Base-by-base conservation (phyloP, 2,888 invertebrate genomes). In the Thereva nobilitata region DNA sequence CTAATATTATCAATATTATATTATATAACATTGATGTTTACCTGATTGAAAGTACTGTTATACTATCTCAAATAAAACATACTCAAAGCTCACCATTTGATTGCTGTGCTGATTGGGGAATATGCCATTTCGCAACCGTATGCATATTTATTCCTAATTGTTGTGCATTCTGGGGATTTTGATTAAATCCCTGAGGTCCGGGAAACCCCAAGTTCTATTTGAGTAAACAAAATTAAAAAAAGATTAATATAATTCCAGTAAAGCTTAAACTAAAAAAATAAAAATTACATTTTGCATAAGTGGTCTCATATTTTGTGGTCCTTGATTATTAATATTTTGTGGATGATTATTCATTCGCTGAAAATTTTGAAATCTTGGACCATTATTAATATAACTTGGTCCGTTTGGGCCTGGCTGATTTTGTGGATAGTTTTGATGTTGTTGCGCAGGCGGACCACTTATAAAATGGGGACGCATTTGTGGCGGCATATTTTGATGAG, bases 41-140 rank as follows among this genome's bases (percentile, higher is more conserved):
- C 23, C 23, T 23, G 23, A 23, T 23, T 23, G 23, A 23, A 23
- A 23, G 2, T 23, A 23, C 23, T 23, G 2, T 23, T 23, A 23
- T 23, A 23, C 23, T 23, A 23, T 23, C 23, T 23, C 1, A 42
- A 42, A 42, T 8, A 5, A 4, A 34, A 50, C 23, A 50, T 54
- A 50, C 40, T 38, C 38, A 41, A 41, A 61, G 59, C 73, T 76
- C 65, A 84, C 85, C 84, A 75, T 83, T 81, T 70, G 77, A 75
- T 73, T 80, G 78, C 72, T 79, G 80, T 67, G 77, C 80, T 54
- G 80, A 80, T 74, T 81, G 81, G 68, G 79, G 91, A 73, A 89
- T 90, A 80, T 91, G 91, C 91, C 91, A 91, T 77, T 89, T 89
- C 75, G 87, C 86, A 5, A 70, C 70, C 6, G 71, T 61, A 66